Evolutionary conservation across 2,797 vertebrate species (phyloP), one percentile per base, ranked within the genome.

Genomic region (Pangasius djambal): DNA sequence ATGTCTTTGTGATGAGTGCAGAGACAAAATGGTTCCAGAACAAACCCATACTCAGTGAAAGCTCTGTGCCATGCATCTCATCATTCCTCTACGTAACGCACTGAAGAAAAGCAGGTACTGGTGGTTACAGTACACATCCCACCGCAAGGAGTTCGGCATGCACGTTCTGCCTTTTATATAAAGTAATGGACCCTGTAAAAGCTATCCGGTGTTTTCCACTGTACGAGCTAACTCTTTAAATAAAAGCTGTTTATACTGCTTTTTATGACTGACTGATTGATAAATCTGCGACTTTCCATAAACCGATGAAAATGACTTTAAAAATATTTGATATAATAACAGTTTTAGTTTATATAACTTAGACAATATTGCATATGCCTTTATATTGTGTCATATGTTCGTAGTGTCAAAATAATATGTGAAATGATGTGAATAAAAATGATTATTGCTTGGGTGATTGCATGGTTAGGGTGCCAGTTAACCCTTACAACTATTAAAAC

Each of bases 1-100:
- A 74, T 34, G 61, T 50, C 44, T 84, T 50, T 74, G 37, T 74
- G 57, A 87, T 72, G 16, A 48, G 69, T 74, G 79, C 12, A 74
- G 28, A 75, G 20, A 77, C 48, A 65, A 84, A 57, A 61, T 4
- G 31, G 25, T 82, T 82, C 50, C 34, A 88, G 55, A 83, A 75
- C 55, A 74, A 88, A 83, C 44, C 52, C 20, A 31, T 57, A 59
- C 25, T 61, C 37, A 69, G 6, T 7, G 40, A 50, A 72, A 83
- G 50, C 69, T 61, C 55, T 37, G 40, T 52, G n/a, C 18, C 20
- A 13, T 61, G 79, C 16, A 25, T 59, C 52, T 82, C 55, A 37
- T 82, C 1, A 37, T 82, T 57, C 37, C 10, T 59, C 18, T 82
- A 59, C 34, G 22, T 82, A 82, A 59, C 3, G 5, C 55, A 82